Evolutionary conservation across 1,140 invertebrate genomes (phyloP).

Genomic region (Holotrichia oblita): DNA sequence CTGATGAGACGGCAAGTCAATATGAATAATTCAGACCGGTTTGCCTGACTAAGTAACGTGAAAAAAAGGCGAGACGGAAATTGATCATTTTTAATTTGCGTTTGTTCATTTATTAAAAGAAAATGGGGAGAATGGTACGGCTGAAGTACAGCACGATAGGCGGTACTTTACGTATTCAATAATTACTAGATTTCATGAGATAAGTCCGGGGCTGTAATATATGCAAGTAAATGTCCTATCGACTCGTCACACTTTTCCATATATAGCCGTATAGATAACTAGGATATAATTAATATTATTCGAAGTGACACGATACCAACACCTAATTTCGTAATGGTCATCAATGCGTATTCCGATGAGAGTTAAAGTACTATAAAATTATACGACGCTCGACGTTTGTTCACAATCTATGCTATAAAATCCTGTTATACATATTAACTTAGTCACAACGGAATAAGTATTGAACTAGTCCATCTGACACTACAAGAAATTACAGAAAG

Average conservation of each 20-base stretch:
- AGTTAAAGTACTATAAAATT: slow-evolving; percentile 33
- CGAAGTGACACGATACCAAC: slow-evolving; percentile 47
- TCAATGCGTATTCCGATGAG: not conserved
- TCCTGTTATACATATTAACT: not conserved
- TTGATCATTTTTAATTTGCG: slow-evolving; percentile 48
- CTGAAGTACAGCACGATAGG: not conserved
- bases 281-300: slow-evolving; percentile 51
- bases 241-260: slow-evolving; percentile 40
- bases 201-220: slow-evolving; percentile 47
- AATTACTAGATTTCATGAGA: slow-evolving; percentile 53
- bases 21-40: slow-evolving; percentile 38
- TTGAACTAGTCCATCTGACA: too few species aligned
- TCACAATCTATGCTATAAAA: slow-evolving; percentile 27
- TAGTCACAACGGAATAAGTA: not conserved
- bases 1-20: not conserved
- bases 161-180: slow-evolving; percentile 46
- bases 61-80: slow-evolving; percentile 36
- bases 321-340: slow-evolving; percentile 51
- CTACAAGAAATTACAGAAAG: too few species aligned
- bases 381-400: slow-evolving; percentile 19
- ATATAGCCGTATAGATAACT: slow-evolving; percentile 41
- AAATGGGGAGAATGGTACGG: slow-evolving; percentile 44
- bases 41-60: slow-evolving; percentile 39
- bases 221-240: slow-evolving; percentile 46
- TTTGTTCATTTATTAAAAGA: slow-evolving; percentile 44